Conservation (phyloP, 1,140 invertebrate genomes). For the Anoplolepis gracilipes region DNA sequence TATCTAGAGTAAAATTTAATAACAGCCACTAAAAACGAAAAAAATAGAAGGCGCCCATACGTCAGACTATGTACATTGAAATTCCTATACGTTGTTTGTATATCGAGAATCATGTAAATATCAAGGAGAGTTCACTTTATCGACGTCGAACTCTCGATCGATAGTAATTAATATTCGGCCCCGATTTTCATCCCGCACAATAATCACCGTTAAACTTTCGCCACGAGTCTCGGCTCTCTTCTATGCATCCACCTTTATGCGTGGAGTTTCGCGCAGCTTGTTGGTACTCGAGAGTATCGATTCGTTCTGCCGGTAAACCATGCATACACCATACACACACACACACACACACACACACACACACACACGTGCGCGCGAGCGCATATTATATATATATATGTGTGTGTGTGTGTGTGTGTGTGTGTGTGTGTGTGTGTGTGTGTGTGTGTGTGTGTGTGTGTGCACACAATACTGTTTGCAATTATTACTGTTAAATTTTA, state of each 20-base stretch:
- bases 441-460: no score
- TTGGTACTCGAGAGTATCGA: slow-evolving; percentile 32
- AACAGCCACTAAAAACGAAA: slow-evolving; percentile 51
- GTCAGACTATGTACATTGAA: slow-evolving; percentile 51
- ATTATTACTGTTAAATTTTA: slow-evolving; percentile 52
- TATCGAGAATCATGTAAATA: slow-evolving; percentile 56
- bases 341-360: no score
- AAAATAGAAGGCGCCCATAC: slow-evolving; percentile 41
- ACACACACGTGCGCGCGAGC: no score
- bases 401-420: no score
- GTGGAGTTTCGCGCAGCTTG: slow-evolving; percentile 11
- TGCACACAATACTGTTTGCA: slow-evolving; percentile 45
- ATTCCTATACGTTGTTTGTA: slow-evolving; percentile 53
- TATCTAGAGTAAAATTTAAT: slow-evolving; percentile 59
- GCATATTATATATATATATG: no score
- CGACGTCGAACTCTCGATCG: not conserved
- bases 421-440: no score
- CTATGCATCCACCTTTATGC: slow-evolving; percentile 4
- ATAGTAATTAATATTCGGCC: slow-evolving; percentile 46
- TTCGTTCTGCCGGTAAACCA: slow-evolving; percentile 58
- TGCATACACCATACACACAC: slow-evolving; percentile 26
- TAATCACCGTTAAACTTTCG: slow-evolving; percentile 42
- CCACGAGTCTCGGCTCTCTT: no score
- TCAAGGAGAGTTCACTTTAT: slow-evolving; percentile 43
- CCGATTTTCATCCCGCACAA: slow-evolving; percentile 31